phyloP scores from a whole-genome alignment of 2,113 vertebrate species.

The Cervus canadensis region DNA sequence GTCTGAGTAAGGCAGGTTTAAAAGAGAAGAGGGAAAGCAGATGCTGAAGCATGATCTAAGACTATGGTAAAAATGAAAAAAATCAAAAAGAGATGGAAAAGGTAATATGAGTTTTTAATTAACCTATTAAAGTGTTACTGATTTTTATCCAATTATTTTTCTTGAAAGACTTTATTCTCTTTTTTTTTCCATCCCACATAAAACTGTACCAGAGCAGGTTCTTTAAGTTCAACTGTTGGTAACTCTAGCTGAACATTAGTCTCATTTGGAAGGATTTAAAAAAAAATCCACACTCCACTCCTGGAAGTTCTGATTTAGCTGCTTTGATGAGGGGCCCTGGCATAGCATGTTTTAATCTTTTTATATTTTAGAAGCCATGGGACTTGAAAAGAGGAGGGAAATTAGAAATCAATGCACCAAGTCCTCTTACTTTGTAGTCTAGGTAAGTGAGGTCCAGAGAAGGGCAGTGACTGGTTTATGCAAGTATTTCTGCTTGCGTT shows the following conservation, averaged over 20 bases:
- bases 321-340: not conserved
- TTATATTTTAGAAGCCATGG: not conserved
- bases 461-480: not conserved
- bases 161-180: not conserved
- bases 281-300: not conserved
- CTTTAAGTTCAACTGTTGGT: not conserved
- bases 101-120: constrained; percentile 31
- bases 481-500: not conserved
- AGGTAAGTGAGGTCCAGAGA: not conserved
- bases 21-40: constrained; percentile 29
- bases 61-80: constrained; percentile 36
- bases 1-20: constrained; percentile 24
- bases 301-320: not conserved
- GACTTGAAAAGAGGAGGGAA: not conserved
- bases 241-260: not conserved
- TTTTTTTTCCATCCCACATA: not conserved
- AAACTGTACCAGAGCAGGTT: not conserved
- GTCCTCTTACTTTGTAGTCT: not conserved
- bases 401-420: not conserved
- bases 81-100: not conserved
- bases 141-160: not conserved
- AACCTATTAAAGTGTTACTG: constrained; percentile 32
- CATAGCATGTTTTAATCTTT: not conserved
- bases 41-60: constrained; percentile 2
- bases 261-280: not conserved